Conservation (phyloP, 2,888 invertebrate species). For the Itoplectis maculator region DNA sequence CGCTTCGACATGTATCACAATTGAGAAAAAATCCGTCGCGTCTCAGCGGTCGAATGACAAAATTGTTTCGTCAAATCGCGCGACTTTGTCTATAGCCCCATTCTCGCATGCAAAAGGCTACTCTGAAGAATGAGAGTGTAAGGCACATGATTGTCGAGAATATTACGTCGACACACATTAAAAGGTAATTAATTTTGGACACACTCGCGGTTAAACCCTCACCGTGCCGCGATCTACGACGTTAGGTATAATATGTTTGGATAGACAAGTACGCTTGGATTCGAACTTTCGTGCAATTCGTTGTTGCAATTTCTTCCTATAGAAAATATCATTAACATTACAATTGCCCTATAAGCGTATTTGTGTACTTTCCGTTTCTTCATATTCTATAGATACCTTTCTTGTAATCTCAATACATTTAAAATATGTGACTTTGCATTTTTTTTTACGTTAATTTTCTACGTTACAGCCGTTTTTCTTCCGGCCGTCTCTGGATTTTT, state of each 20-base stretch:
- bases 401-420: slow-evolving; percentile 21
- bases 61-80: slow-evolving; percentile 20
- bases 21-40: slow-evolving; percentile 39
- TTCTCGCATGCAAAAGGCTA: slow-evolving; percentile 32
- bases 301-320: slow-evolving; percentile 13
- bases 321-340: slow-evolving; percentile 29
- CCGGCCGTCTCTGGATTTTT: background rate
- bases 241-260: slow-evolving; percentile 16
- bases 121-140: slow-evolving; percentile 33
- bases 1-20: slow-evolving; percentile 54
- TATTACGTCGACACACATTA: slow-evolving; percentile 1
- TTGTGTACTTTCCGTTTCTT: background rate
- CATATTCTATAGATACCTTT: slow-evolving; percentile 16
- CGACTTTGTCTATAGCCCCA: slow-evolving; percentile 29
- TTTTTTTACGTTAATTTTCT: slow-evolving; percentile 6
- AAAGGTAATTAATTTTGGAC: slow-evolving; percentile 22
- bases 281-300: slow-evolving; percentile 31
- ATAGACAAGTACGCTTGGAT: slow-evolving; percentile 28
- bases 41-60: background rate
- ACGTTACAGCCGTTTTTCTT: background rate
- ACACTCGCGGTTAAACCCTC: background rate
- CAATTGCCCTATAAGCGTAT: slow-evolving; percentile 10
- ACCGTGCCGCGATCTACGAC: background rate
- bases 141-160: slow-evolving; percentile 62
- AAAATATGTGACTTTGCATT: slow-evolving; percentile 27